Evolutionary conservation across 2,113 vertebrate species (phyloP), one percentile per base, ranked within the genome.

Genomic region (Clarias gariepinus): DNA sequence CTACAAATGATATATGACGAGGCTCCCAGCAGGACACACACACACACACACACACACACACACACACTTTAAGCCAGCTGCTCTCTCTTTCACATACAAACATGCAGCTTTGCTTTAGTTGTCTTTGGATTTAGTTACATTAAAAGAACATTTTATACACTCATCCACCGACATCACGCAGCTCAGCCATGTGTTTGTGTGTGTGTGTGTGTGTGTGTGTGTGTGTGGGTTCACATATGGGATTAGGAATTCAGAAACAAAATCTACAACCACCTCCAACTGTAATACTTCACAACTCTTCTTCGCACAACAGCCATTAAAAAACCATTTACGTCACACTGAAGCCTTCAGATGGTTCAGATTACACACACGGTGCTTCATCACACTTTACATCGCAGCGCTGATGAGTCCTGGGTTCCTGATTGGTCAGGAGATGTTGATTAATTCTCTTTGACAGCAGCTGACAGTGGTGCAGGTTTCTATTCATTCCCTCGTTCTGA

Each of bases 201-300:
- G 85, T 41, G 84, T 80, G 90, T 90, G 89, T 88, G 90, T 91
- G 89, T 89, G 88, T 86, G 76, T 71, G 82, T 77, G 89, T 90
- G 88, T 87, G 89, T 91, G 90, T 89, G 88, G 77, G 66, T 69
- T n/a, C 5, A 15, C 13, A 30, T 19, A 7, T 18, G 52, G 53
- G 53, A 79, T 58, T 58, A 58, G 53, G 18, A 79, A 58, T 79
- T 57, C 28, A 57, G 77, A 79, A 57, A 30, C 5, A 7, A 79
- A 58, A 58, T 55, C 25, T 78, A 78, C 33, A 58, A 57, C 19
- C 77, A 79, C 77, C 30, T 30, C 53, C 77, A 58, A 28, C n/a
- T 79, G 77, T 79, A 57, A 30, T 57, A 23, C 74, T 77, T 25
- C 74, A 18, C 28, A 8, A 19, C 28, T 33, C n/a, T 79, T 79